Conservation (phyloP, 2,113 vertebrate genomes). For the Callaeas wilsoni region DNA sequence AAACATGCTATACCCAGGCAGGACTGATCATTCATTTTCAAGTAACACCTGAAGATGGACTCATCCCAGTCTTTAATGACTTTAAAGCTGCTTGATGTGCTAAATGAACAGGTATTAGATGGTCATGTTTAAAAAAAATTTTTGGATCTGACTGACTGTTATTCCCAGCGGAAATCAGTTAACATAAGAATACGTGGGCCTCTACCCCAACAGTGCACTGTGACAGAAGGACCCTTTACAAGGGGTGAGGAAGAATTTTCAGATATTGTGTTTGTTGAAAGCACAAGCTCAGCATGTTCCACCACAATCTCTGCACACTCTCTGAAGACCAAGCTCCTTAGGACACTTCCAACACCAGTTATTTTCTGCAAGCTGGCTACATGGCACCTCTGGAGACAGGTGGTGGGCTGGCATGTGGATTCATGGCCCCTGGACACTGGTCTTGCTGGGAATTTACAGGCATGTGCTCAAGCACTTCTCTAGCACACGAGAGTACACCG, state of each 20-base stretch:
- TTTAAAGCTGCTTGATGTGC: background rate
- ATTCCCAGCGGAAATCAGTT: background rate
- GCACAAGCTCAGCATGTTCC: background rate
- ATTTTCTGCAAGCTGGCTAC: background rate
- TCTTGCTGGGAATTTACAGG: background rate
- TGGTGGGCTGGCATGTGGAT: background rate
- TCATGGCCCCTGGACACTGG: background rate
- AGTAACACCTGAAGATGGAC: background rate
- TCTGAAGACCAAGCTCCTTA: background rate
- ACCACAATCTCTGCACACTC: background rate
- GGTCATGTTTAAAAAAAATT: background rate
- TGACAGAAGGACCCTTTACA: background rate
- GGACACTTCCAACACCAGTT: background rate
- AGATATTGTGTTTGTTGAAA: background rate
- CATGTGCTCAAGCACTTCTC: background rate
- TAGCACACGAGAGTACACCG: rapidly evolving
- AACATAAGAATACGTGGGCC: background rate
- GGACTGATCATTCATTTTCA: background rate
- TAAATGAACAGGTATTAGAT: background rate
- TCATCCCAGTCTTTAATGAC: background rate
- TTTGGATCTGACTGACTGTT: background rate
- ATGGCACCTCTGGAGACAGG: background rate
- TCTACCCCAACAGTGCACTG: background rate
- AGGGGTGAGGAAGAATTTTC: background rate
- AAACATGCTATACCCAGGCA: background rate